phyloP scores from a whole-genome alignment of 2,113 vertebrate genomes.

The Esox niger region DNA sequence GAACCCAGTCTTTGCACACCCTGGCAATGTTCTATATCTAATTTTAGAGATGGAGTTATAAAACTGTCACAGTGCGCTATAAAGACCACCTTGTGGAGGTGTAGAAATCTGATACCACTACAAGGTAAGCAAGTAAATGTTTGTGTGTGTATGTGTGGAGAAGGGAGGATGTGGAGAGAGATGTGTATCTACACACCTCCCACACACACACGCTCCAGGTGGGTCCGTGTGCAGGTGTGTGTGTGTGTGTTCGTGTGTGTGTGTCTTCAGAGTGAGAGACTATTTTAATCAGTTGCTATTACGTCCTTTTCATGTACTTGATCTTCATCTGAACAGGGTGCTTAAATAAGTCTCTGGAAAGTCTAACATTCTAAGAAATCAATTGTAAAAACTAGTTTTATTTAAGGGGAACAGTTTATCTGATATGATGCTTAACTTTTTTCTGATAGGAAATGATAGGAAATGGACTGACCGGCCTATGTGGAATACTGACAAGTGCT shows the following conservation, averaged over 20 bases:
- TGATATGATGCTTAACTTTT: not conserved
- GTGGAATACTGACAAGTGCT: not conserved
- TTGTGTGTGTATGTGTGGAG: not conserved
- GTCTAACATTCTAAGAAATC: slow-evolving; percentile 20
- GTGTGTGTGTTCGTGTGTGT: not conserved
- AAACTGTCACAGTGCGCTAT: slow-evolving; percentile 28
- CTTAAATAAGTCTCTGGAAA: not conserved
- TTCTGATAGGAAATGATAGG: no score
- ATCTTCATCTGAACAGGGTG: not conserved
- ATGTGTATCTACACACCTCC: slow-evolving; percentile 16
- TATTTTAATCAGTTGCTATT: slow-evolving; percentile 2
- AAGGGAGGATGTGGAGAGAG: slow-evolving; percentile 12
- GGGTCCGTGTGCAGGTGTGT: not conserved
- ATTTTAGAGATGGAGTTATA: slow-evolving; percentile 50
- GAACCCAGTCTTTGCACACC: slow-evolving; percentile 25
- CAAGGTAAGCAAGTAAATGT: slow-evolving; percentile 39
- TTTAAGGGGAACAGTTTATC: not conserved
- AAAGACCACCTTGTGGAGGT: slow-evolving; percentile 46
- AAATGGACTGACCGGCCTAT: no score
- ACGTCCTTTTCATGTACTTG: slow-evolving; percentile 1
- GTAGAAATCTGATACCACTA: slow-evolving; percentile 2
- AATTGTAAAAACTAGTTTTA: slow-evolving; percentile 4
- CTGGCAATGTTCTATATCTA: slow-evolving; percentile 51
- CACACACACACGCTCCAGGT: slow-evolving; percentile 26
- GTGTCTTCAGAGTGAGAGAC: not conserved